phyloP scores from a whole-genome alignment of 64 coral and sea anemone genomes.

The Pocillopora verrucosa region DNA sequence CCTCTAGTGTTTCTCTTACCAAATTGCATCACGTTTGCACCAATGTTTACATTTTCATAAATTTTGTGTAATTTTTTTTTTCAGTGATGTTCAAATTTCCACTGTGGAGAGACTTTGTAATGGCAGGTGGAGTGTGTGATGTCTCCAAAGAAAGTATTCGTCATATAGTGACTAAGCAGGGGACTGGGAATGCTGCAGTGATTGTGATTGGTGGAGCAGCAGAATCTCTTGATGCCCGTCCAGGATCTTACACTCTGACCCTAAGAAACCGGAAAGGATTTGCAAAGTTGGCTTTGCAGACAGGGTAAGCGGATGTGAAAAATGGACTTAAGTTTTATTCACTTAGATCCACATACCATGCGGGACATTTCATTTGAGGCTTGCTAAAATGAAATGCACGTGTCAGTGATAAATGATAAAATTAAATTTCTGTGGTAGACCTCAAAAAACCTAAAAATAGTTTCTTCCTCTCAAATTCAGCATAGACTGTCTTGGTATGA shows the following conservation, averaged over 20 bases:
- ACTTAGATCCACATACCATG: neutral
- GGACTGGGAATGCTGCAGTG: conserved; percentile 72
- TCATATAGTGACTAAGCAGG: conserved; percentile 46
- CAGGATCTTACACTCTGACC: conserved; percentile 72
- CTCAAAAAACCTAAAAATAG: no score
- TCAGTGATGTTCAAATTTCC: conserved; percentile 85
- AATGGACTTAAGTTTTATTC: neutral
- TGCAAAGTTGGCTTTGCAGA: conserved; percentile 72
- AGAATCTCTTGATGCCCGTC: conserved; percentile 83
- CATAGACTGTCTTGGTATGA: no score
- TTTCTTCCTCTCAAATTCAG: no score
- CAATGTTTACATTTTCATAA: no score
- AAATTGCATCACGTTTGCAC: no score
- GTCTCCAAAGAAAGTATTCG: conserved; percentile 70
- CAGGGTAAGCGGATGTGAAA: conserved; percentile 48
- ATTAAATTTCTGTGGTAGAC: no score
- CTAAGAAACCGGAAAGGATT: conserved; percentile 85
- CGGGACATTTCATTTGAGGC: neutral
- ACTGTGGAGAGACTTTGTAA: conserved; percentile 66
- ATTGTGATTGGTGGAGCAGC: conserved; percentile 79
- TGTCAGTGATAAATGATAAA: no score
- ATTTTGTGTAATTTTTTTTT: neutral
- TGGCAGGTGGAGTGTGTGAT: conserved; percentile 78
- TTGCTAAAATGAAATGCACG: no score
- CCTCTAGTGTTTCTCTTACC: no score